Conservation (phyloP, 2,888 invertebrate genomes). For the Lasioglossum malachurum region DNA sequence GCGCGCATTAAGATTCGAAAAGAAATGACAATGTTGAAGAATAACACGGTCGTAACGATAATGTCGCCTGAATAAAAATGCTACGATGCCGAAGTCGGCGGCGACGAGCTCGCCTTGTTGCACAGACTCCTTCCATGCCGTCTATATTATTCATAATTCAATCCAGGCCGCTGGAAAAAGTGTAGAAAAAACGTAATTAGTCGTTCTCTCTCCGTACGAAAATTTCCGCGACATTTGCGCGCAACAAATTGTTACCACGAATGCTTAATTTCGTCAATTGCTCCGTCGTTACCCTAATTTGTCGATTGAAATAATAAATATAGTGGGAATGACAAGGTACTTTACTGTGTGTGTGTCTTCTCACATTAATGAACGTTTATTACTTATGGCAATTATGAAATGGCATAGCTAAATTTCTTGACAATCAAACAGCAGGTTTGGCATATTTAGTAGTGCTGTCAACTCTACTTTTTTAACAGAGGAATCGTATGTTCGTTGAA, state of each 20-base stretch:
- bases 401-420: not conserved
- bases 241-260: not conserved
- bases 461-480: not conserved
- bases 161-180: conserved; percentile 15
- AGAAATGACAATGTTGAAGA: conserved; percentile 5
- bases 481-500: not conserved
- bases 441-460: not conserved
- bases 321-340: not conserved
- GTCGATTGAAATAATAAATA: not conserved
- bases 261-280: not conserved
- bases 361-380: not conserved
- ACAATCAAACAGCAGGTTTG: not conserved
- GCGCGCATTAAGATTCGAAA: conserved; percentile 18
- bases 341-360: not conserved
- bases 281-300: not conserved
- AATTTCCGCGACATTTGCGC: not conserved
- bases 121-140: not conserved
- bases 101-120: conserved; percentile 24
- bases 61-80: conserved; percentile 31
- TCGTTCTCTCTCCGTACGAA: conserved; percentile 14
- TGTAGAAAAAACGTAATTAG: conserved; percentile 19
- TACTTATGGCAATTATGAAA: not conserved
- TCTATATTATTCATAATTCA: conserved; percentile 46
- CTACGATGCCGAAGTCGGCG: conserved; percentile 6
- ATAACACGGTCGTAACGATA: conserved; percentile 9